phyloP scores from a whole-genome alignment of 2,888 invertebrate genomes.

The Catonia carolina region DNA sequence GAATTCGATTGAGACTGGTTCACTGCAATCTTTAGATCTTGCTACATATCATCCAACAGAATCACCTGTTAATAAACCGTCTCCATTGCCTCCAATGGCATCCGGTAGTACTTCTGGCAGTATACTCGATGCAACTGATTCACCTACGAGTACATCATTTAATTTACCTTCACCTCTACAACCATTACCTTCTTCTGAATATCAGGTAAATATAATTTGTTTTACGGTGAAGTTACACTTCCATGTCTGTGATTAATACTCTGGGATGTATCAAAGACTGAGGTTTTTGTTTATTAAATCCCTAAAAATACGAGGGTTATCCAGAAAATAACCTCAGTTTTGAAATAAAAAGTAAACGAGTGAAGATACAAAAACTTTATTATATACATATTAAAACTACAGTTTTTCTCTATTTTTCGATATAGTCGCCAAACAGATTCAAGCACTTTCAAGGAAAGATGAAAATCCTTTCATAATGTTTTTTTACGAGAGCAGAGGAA shows the following conservation, averaged over 20 bases:
- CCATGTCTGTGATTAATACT: not conserved
- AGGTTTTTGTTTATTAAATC: too few relatives aligned
- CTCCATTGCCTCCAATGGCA: slow-evolving; percentile 3
- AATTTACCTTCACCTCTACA: slow-evolving; percentile 41
- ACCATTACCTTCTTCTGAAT: slow-evolving; percentile 34
- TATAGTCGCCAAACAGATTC: too few relatives aligned
- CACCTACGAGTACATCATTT: slow-evolving; percentile 31
- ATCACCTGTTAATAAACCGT: slow-evolving; percentile 8
- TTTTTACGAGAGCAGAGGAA: too few relatives aligned
- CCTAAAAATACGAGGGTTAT: too few relatives aligned
- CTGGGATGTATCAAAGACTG: too few relatives aligned
- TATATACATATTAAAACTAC: too few relatives aligned
- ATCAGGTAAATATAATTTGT: slow-evolving; percentile 25
- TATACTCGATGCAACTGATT: slow-evolving; percentile 34
- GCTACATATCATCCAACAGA: slow-evolving; percentile 28
- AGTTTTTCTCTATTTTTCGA: too few relatives aligned
- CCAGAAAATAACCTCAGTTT: too few relatives aligned
- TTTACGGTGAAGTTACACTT: not conserved
- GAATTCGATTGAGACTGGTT: slow-evolving; percentile 31
- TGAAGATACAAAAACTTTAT: too few relatives aligned
- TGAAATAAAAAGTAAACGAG: too few relatives aligned
- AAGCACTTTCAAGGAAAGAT: too few relatives aligned
- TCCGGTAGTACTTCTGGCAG: slow-evolving; percentile 27
- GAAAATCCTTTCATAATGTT: too few relatives aligned
- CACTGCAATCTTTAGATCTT: slow-evolving; percentile 33